Evolutionary conservation across 2,113 vertebrate genomes (phyloP).

Genomic region (Grantiella picta): DNA sequence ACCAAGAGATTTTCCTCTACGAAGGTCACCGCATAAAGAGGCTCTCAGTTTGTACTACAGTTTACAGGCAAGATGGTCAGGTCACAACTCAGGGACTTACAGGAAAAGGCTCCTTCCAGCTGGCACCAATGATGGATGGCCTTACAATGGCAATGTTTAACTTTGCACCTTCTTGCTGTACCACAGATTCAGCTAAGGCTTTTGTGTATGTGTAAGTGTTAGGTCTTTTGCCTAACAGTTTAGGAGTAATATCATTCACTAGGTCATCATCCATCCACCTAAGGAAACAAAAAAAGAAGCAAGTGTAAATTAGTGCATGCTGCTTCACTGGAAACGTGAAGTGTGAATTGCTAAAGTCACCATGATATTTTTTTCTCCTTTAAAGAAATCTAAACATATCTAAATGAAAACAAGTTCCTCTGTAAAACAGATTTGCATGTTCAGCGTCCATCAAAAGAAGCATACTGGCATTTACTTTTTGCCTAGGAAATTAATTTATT

Average conservation of each 20-base stretch:
- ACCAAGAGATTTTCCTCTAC: neutral
- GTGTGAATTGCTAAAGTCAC: neutral
- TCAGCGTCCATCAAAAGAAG: neutral
- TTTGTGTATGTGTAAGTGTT: conserved; percentile 97
- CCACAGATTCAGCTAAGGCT: conserved; percentile 91
- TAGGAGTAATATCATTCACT: conserved; percentile 89
- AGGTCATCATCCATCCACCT: conserved; percentile 98
- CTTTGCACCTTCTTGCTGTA: conserved; percentile 90
- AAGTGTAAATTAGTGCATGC: neutral
- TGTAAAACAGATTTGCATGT: neutral
- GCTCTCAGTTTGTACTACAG: neutral
- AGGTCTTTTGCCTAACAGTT: conserved; percentile 88
- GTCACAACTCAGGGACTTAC: conserved; percentile 74
- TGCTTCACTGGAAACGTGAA: neutral
- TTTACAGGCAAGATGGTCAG: neutral
- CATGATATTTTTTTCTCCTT: neutral
- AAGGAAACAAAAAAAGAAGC: conserved; percentile 28
- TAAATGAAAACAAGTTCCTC: neutral
- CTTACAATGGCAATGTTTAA: conserved; percentile 92
- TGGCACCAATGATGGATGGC: conserved; percentile 96
- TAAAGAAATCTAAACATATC: neutral
- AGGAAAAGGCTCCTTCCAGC: conserved; percentile 98
- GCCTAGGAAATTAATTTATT: neutral
- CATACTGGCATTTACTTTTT: neutral
- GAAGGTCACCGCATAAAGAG: neutral